phyloP scores from a whole-genome alignment of 2,888 invertebrate species.

The Caenorhabditis sulstoni region DNA sequence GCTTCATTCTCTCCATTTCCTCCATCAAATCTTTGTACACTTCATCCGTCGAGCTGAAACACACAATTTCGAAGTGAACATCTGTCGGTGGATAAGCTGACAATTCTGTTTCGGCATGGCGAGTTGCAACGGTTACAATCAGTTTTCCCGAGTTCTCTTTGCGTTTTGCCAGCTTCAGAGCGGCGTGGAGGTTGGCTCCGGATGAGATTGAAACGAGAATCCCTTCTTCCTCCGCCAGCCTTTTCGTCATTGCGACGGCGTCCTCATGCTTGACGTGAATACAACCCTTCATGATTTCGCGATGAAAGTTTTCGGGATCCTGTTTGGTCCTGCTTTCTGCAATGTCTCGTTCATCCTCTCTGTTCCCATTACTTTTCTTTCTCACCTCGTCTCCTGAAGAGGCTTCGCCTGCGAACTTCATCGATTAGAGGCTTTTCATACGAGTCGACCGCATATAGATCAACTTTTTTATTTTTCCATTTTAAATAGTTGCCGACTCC shows the following conservation, averaged over 20 bases:
- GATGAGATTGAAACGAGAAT: constrained; percentile 69
- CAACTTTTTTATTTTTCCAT: too few species aligned
- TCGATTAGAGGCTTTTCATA: too few species aligned
- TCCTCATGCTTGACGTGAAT: constrained; percentile 63
- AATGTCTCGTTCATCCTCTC: not conserved
- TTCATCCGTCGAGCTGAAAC: too few species aligned
- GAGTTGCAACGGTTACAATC: constrained; percentile 70
- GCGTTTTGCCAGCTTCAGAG: constrained; percentile 63
- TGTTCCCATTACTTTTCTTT: too few species aligned
- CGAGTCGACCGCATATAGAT: too few species aligned
- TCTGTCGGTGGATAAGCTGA: too few species aligned
- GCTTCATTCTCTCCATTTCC: too few species aligned
- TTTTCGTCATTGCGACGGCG: constrained; percentile 65
- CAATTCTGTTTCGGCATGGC: constrained; percentile 71
- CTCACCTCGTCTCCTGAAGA: too few species aligned
- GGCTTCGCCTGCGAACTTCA: too few species aligned
- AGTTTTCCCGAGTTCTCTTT: constrained; percentile 70
- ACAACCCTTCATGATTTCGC: constrained; percentile 45
- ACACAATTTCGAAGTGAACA: too few species aligned
- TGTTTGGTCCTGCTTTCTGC: constrained; percentile 70
- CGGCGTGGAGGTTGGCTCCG: constrained; percentile 71
- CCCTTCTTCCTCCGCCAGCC: constrained; percentile 67
- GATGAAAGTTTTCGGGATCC: constrained; percentile 63
- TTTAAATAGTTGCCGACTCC: too few species aligned
- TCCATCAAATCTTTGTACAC: too few species aligned